These are phyloP conservation scores for Caradrina clavipalpis DNA, from an alignment of 2,888 invertebrate species.

Conservation along the genomic window DNA sequence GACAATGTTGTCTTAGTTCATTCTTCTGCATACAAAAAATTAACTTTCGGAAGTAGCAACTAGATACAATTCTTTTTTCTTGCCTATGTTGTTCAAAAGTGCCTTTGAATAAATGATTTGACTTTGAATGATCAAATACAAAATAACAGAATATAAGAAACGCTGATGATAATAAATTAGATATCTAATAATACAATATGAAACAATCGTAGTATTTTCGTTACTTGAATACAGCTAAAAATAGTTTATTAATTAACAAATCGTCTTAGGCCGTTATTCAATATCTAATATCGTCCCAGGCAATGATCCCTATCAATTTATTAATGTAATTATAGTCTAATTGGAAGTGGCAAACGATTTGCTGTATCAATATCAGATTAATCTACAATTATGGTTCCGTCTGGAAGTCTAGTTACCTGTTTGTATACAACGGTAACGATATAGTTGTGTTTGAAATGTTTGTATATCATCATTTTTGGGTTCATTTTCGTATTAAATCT, in stretches of 20 bases:
- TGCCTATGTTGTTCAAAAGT: no score
- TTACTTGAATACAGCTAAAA: neutral
- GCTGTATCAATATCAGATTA: constrained; percentile 24
- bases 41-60: no score
- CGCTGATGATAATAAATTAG: no score
- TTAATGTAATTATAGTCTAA: constrained; percentile 28
- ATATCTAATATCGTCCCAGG: constrained; percentile 3
- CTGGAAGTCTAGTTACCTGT: neutral
- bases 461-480: neutral
- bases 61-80: no score
- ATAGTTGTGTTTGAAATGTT: neutral
- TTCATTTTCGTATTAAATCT: neutral
- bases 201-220: no score
- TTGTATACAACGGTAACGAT: constrained; percentile 4
- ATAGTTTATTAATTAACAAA: neutral
- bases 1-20: no score
- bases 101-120: no score
- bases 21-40: no score
- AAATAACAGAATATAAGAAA: no score
- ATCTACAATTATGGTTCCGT: constrained; percentile 31
- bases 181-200: no score
- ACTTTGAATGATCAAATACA: no score
- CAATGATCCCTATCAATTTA: constrained; percentile 37
- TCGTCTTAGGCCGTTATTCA: neutral
- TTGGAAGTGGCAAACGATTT: neutral